Evolutionary conservation across 2,797 vertebrate genomes (phyloP), one percentile per base, ranked within the genome.

Genomic region (Scolopax bukidnonensis): DNA sequence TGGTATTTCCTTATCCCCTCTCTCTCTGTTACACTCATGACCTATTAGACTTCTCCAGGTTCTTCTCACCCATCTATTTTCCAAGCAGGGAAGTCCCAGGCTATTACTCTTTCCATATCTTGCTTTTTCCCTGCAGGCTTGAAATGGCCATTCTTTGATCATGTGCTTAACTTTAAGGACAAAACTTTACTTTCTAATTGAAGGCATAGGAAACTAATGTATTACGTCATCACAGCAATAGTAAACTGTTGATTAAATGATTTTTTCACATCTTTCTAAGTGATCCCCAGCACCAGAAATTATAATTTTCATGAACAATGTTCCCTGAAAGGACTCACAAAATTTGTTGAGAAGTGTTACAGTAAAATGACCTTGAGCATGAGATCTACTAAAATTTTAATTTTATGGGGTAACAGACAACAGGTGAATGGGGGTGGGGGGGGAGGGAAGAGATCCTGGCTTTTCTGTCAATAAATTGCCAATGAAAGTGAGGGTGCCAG

Each of bases 361-460:
- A 70, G 15, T 30, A 78, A 64, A 80, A 64, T 43, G 12, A 94
- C 16, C 5, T 45, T 63, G n/a, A 9, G 3, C 16, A 25, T 0
- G 4, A 63, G 36, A 57, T 40, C 28, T 64, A 41, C 9, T 14
- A 40, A 11, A 40, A 10, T 68, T 85, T 64, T 64, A 43, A 25
- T 51, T 76, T 63, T 63, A 13, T 38, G 3, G 9, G 12, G 16
- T 64, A 75, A 73, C 3, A 40, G 32, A 54, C 15, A 73, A 7
- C 10, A 76, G 11, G 17, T 38, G 33, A 54, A 54, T 4, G 7
- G 7, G 23, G 41, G 41, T 6, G 41, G 41, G 19, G 10, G 8
- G 17, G 1, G 3, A 47, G 43, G 53, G 25, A 10, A 15, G 10
- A 57, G 2, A 61, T 19, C 54, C 1, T 56, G 5, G 1, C 12